These are phyloP conservation scores for Hypothenemus hampei DNA, from an alignment of 1,140 invertebrate genomes.

Conservation along the genomic window DNA sequence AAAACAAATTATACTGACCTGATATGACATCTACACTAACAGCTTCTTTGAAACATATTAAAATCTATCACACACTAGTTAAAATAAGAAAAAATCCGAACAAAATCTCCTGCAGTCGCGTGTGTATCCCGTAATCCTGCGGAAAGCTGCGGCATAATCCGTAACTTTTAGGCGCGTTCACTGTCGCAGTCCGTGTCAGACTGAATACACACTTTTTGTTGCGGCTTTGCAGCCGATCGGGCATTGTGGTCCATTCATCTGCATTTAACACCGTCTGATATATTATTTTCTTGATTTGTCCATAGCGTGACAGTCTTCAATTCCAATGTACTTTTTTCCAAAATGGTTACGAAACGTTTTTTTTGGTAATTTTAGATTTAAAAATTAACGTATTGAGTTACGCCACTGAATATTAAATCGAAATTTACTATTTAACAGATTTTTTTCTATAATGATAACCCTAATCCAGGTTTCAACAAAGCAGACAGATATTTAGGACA, in stretches of 20 bases:
- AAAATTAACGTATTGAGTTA: too few species aligned
- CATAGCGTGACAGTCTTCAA: background rate
- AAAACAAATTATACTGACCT: too few species aligned
- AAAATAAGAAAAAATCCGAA: too few species aligned
- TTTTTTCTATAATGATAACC: background rate
- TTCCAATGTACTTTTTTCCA: background rate
- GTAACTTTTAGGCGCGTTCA: background rate
- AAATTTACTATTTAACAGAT: too few species aligned
- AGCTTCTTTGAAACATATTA: too few species aligned
- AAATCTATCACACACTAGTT: too few species aligned
- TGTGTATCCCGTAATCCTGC: background rate
- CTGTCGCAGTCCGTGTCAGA: constrained; percentile 7
- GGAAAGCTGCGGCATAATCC: background rate
- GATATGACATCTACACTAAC: too few species aligned
- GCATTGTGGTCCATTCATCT: constrained; percentile 16
- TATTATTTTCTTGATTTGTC: background rate
- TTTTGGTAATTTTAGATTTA: too few species aligned
- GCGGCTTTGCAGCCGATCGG: constrained; percentile 3
- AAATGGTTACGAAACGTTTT: too few species aligned
- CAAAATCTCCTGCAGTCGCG: too few species aligned
- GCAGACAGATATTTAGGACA: background rate
- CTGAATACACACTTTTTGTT: constrained; percentile 8
- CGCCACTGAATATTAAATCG: background rate
- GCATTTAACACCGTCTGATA: constrained; percentile 14
- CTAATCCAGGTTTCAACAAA: background rate